These are phyloP conservation scores for Thysanoteuthis rhombus DNA, from an alignment of 2,888 invertebrate species.

Conservation along the genomic window DNA sequence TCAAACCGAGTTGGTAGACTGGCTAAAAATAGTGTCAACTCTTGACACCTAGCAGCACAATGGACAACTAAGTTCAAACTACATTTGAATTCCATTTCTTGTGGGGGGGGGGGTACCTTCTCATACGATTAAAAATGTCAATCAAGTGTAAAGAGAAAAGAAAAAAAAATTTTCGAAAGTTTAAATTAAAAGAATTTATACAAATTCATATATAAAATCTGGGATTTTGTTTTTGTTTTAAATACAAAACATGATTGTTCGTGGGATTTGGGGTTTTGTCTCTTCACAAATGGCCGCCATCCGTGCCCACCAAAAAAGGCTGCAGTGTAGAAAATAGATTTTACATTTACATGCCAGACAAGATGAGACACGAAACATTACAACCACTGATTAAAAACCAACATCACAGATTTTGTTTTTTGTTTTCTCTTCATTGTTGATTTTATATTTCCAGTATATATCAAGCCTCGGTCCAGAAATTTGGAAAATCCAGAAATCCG, in stretches of 20 bases:
- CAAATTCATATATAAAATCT: neutral
- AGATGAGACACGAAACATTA: slow-evolving; percentile 12
- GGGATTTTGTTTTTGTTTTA: neutral
- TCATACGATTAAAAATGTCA: too few species aligned
- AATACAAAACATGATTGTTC: neutral
- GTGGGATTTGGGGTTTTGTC: neutral
- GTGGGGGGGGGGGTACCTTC: too few species aligned
- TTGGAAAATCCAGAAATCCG: too few species aligned
- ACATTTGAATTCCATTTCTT: too few species aligned
- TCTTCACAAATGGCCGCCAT: neutral
- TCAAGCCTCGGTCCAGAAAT: too few species aligned
- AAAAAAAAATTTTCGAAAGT: neutral
- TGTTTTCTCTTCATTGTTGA: too few species aligned
- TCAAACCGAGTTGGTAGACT: too few species aligned
- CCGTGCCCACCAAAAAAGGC: neutral
- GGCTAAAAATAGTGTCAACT: too few species aligned
- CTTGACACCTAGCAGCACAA: too few species aligned
- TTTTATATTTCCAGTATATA: too few species aligned
- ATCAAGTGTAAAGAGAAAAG: neutral
- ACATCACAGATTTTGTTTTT: neutral
- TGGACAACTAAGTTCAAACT: too few species aligned
- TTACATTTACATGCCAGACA: neutral
- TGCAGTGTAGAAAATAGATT: neutral
- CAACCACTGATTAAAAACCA: neutral
- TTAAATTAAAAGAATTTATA: slow-evolving; percentile 12